These are phyloP conservation scores for Muscidifurax raptorellus DNA, from an alignment of 1,140 invertebrate genomes.

Conservation along the genomic window DNA sequence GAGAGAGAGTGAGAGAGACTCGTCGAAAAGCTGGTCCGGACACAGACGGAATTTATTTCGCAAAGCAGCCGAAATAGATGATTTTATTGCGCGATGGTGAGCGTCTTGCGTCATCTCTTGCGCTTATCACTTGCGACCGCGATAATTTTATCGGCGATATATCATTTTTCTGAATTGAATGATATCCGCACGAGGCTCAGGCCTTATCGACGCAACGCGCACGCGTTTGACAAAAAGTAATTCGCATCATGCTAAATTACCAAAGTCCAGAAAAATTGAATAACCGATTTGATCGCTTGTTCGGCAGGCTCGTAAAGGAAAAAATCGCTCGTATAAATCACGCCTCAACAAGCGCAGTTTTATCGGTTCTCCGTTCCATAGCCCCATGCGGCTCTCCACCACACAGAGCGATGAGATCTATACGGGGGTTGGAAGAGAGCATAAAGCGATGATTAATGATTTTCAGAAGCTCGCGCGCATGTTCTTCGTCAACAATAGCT, in stretches of 20 bases:
- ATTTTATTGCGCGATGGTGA: too few species aligned
- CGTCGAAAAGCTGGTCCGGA: not conserved
- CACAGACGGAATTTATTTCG: too few species aligned
- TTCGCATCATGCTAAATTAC: not conserved
- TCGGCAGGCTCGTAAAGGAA: constrained; percentile 7
- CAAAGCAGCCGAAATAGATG: not conserved
- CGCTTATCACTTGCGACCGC: too few species aligned
- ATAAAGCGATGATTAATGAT: constrained; percentile 24
- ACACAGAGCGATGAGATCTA: not conserved
- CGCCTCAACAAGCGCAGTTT: constrained; percentile 29
- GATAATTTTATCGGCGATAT: not conserved
- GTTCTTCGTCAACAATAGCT: constrained; percentile 4
- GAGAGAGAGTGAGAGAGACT: too few species aligned
- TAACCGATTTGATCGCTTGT: constrained; percentile 14
- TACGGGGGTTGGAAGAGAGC: not conserved
- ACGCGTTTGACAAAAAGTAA: too few species aligned
- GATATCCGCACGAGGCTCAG: too few species aligned
- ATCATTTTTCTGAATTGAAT: too few species aligned
- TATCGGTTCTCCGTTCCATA: constrained; percentile 24
- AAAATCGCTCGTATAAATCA: constrained; percentile 45
- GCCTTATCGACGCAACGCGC: too few species aligned
- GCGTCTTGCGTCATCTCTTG: too few species aligned
- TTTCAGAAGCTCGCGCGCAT: not conserved
- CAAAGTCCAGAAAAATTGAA: constrained; percentile 34
- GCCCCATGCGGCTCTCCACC: not conserved